Evolutionary conservation across 2,888 invertebrate species (phyloP), one percentile per base, ranked within the genome.

Genomic region (Cheilosia vernalis): DNA sequence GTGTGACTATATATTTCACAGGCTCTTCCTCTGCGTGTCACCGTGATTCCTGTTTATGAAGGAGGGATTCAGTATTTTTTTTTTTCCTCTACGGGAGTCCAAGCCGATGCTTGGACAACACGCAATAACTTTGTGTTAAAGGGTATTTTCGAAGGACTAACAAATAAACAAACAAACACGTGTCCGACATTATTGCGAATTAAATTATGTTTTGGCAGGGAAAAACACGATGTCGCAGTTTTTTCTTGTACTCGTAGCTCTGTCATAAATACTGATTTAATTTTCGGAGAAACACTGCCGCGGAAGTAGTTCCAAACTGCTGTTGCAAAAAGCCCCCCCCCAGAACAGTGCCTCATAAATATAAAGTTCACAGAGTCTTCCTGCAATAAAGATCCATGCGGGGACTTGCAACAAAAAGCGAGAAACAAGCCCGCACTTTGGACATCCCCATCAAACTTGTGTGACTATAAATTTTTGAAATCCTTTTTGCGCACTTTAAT

Each of bases 181-280:
- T 84, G 83, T 79, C 30, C 73, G 69, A 53, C 73, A 60, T 84
- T 64, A 74, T 84, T 79, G 73, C 73, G 64, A 64, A 79, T 79
- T 74, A 73, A 74, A 70, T 84, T 74, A 70, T 73, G 13, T 58
- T 56, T 55, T 72, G 77, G 44, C 10, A 58, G 33, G 58, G 30
- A 55, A 53, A 64, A 53, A 44, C 42, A 66, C 24, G 9, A 30
- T 9, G 30, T 30, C 30, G 2, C 27, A 27, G 27, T 27, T 27
- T 6, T 6, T 27, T 27, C 6, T 61, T 47, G 64, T 70, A 7
- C 27, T 27, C 27, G 27, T 27, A 27, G 27, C 82, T 77, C 82
- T 37, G 47, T 78, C 72, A 72, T 82, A 82, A 82, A 82, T 78
- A 82, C 82, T 77, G 53, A 82, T 82, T 82, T 72, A 77, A 72